Percentiles rank a stretch among this genome's conserved stretches.
phyloP scores from a whole-genome alignment of 1,140 invertebrate genomes.

The Heliconius hewitsoni region DNA sequence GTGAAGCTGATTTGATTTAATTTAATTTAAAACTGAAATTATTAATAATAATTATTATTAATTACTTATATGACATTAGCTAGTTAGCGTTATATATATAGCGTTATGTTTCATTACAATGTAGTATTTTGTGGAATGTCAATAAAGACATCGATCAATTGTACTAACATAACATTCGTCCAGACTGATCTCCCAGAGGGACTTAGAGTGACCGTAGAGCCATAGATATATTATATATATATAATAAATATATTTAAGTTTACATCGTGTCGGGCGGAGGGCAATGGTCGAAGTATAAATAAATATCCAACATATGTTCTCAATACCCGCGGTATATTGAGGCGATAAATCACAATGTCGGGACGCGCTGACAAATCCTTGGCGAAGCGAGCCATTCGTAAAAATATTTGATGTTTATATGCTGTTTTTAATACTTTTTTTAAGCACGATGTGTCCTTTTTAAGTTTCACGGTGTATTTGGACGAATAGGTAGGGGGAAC shows the following conservation, averaged over 20 bases:
- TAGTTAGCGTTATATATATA: too few relatives aligned
- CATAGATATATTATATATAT: too few relatives aligned
- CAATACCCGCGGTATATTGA: constrained; percentile 19
- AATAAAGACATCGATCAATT: neutral
- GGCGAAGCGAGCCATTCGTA: neutral
- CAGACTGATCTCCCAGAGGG: neutral
- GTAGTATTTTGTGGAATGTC: neutral
- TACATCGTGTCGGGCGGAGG: neutral
- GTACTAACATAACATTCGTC: neutral
- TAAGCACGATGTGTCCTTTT: neutral
- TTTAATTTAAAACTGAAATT: too few relatives aligned
- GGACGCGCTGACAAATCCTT: constrained; percentile 27
- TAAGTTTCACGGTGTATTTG: neutral
- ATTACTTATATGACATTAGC: too few relatives aligned
- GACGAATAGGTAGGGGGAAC: too few relatives aligned
- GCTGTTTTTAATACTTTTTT: neutral
- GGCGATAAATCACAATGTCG: constrained; percentile 19
- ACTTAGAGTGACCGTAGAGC: too few relatives aligned
- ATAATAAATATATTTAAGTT: constrained; percentile 1
- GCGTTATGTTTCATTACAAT: too few relatives aligned
- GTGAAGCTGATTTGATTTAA: too few relatives aligned
- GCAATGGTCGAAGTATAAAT: neutral
- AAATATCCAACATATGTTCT: constrained; percentile 17
- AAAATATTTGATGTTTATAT: neutral
- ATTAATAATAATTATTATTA: too few relatives aligned